These are phyloP conservation scores for Polymixis lichenea DNA, from an alignment of 2,888 invertebrate species.

Conservation along the genomic window DNA sequence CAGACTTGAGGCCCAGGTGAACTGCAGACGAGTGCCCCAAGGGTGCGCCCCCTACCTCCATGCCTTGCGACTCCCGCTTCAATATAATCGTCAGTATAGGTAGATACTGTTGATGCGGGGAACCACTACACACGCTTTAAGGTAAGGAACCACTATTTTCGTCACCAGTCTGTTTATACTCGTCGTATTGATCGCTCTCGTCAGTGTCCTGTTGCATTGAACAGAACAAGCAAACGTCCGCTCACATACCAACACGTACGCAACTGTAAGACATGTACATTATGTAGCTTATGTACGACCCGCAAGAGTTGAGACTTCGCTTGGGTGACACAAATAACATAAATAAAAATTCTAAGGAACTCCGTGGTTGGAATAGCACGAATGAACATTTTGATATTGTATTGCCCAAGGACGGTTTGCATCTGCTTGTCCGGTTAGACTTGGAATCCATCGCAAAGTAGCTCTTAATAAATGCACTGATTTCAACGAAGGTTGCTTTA, in stretches of 20 bases:
- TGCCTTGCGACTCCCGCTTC: neutral
- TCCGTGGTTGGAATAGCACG: neutral
- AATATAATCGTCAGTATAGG: neutral
- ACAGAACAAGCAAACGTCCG: neutral
- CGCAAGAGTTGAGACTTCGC: neutral
- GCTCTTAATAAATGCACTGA: neutral
- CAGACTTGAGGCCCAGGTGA: too few species aligned
- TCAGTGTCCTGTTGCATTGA: conserved; percentile 30
- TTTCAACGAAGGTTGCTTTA: neutral
- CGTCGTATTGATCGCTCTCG: conserved; percentile 9
- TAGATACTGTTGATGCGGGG: neutral
- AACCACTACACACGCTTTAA: neutral
- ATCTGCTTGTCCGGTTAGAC: neutral
- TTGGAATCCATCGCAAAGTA: too few species aligned
- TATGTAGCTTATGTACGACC: too few species aligned
- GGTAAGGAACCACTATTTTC: conserved; percentile 31
- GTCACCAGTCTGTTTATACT: conserved; percentile 21
- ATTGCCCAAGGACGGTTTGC: too few species aligned
- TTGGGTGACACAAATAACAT: too few species aligned
- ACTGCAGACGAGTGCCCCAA: neutral
- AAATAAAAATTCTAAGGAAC: neutral
- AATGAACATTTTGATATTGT: too few species aligned
- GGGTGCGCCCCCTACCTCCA: neutral
- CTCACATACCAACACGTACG: conserved; percentile 13
- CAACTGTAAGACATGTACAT: neutral